Evolutionary conservation across 2,113 vertebrate genomes (phyloP).

Genomic region (Microcebus tavaratra): DNA sequence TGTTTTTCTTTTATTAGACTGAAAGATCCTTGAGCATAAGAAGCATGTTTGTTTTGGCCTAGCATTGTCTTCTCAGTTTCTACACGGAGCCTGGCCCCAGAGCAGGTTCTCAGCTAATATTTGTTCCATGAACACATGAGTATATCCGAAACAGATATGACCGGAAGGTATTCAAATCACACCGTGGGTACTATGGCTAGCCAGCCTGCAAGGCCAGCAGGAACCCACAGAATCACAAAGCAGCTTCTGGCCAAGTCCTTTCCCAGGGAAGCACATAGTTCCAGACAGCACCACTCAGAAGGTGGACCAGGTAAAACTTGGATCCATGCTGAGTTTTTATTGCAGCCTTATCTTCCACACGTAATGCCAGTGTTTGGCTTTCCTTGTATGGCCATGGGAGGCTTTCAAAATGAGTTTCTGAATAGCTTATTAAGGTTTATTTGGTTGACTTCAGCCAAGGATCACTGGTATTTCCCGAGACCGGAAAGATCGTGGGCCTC

Average conservation of each 20-base stretch:
- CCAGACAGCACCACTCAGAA: neutral
- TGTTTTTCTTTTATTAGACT: neutral
- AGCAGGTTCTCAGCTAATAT: neutral
- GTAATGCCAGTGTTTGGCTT: neutral
- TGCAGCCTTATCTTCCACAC: neutral
- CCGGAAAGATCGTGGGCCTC: neutral
- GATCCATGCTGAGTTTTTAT: neutral
- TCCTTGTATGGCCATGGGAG: neutral
- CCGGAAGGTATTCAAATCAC: neutral
- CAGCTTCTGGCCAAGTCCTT: neutral
- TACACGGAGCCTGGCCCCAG: neutral
- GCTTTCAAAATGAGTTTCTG: constrained; percentile 26
- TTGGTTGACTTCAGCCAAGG: neutral
- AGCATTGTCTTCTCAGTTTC: neutral
- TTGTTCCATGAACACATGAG: neutral
- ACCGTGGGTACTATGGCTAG: neutral
- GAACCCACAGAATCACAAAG: neutral
- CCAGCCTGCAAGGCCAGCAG: neutral
- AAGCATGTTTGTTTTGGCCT: neutral
- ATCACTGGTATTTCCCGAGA: constrained; percentile 27
- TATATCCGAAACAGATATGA: neutral
- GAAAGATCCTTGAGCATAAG: neutral
- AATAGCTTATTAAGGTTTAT: neutral
- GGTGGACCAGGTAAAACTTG: neutral
- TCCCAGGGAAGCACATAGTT: too few species aligned